A percentile compares a stretch with the other conserved stretches of the same genome.
Evolutionary conservation across 1,140 invertebrate species (phyloP).

Genomic region (Hycleus cichorii): DNA sequence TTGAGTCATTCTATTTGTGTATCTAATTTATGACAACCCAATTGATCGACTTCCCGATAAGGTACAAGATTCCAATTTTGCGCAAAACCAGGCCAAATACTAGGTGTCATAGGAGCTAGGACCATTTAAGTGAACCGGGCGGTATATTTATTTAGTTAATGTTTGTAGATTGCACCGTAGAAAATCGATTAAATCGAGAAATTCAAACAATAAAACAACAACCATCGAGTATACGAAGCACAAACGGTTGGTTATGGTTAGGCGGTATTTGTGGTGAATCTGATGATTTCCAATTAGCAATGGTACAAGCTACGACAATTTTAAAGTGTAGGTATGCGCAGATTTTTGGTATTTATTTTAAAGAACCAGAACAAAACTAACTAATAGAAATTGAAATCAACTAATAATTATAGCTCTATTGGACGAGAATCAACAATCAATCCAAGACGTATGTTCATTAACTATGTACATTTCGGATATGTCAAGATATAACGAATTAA

Average conservation of each 20-base stretch:
- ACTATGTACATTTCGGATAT: constrained; percentile 78
- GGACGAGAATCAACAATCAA: constrained; percentile 46
- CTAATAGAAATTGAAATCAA: neutral
- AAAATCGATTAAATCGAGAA: too few species aligned
- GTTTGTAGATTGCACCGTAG: too few species aligned
- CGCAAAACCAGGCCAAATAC: too few species aligned
- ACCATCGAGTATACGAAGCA: constrained; percentile 46
- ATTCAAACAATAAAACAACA: neutral
- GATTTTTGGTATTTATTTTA: neutral
- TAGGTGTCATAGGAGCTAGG: too few species aligned
- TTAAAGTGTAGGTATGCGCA: constrained; percentile 71
- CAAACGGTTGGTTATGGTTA: constrained; percentile 73
- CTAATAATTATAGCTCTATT: constrained; percentile 21
- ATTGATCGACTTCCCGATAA: too few species aligned
- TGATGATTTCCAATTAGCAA: constrained; percentile 43
- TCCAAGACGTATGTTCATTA: constrained; percentile 68
- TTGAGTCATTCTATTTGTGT: too few species aligned
- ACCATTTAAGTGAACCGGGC: too few species aligned
- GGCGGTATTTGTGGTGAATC: constrained; percentile 60
- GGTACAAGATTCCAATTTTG: too few species aligned
- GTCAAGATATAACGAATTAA: constrained; percentile 67
- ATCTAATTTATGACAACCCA: too few species aligned
- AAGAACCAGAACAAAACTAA: too few species aligned
- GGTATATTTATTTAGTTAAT: too few species aligned
- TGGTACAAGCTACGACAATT: constrained; percentile 60